Evolutionary conservation across 2,888 invertebrate species (phyloP), one percentile per base, ranked within the genome.

Genomic region (Eupelmus urozonus): DNA sequence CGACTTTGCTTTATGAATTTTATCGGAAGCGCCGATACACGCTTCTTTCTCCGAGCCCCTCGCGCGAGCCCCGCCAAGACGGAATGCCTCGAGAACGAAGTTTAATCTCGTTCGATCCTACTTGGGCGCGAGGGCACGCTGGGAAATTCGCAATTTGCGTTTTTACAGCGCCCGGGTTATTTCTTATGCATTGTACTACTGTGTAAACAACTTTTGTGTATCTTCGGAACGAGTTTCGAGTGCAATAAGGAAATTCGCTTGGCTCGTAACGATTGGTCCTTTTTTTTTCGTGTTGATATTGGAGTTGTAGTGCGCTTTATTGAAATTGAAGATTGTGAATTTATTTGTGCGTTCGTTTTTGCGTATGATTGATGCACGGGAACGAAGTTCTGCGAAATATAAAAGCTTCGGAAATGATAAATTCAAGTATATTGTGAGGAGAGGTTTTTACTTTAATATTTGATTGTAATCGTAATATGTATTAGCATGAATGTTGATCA

Each of bases 1-100:
- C 16, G 18, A 25, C 18, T 73, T 45, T 45, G 42, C 73, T 73
- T 65, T 57, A 57, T 57, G 63, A 63, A 73, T 73, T 73, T 63
- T 65, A 73, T 73, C 40, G 29, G 51, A 62, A 34, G 45, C 51
- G 9, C n/a, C 49, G 60, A 53, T 66, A 51, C 66, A 7, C 1
- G 20, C 9, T 13, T 25, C 16, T 42, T 42, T n/a, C 49, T 27
- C 34, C 25, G 16, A 40, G 3, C 60, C n/a, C 25, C 49, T 1
- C 65, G 7, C 7, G 27, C 16, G 27, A n/a, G 34, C 3, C 3
- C 3, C 9, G 3, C 34, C 9, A 34, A 34, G 34, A 34, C 3
- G 34, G 3, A 34, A 34, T 45, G 4, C 34, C 23, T 1, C 25
- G 25, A 3, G 34, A n/a, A n/a, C 7, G 18, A 62, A 40, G 62